Evolutionary conservation across 2,888 invertebrate genomes (phyloP).

Genomic region (Nymphalis urticae): DNA sequence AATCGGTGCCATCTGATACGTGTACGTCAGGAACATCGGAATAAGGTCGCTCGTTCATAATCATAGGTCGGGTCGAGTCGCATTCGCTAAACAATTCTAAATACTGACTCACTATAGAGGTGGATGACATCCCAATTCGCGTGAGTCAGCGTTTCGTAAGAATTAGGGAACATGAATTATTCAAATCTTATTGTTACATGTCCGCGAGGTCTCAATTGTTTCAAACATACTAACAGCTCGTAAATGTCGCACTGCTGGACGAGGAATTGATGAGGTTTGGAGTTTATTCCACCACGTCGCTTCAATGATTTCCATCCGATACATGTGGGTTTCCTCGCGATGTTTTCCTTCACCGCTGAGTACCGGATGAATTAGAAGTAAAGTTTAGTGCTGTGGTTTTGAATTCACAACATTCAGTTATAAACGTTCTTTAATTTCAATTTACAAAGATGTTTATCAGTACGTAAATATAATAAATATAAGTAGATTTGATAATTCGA

Average conservation of each 20-base stretch:
- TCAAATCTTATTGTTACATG: not conserved
- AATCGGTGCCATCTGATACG: constrained; percentile 35
- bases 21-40: constrained; percentile 23
- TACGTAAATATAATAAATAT: not conserved
- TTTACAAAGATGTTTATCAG: too few relatives aligned
- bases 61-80: constrained; percentile 27
- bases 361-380: too few relatives aligned
- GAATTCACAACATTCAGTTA: too few relatives aligned
- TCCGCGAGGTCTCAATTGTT: not conserved
- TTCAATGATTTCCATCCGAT: too few relatives aligned
- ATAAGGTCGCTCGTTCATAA: constrained; percentile 29
- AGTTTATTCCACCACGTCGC: too few relatives aligned
- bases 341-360: too few relatives aligned
- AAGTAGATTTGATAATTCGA: not conserved
- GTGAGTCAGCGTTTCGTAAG: constrained; percentile 3
- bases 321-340: too few relatives aligned
- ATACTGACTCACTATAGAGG: constrained; percentile 25
- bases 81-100: constrained; percentile 22
- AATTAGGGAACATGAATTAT: constrained; percentile 5
- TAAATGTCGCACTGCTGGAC: too few relatives aligned
- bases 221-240: not conserved
- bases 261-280: too few relatives aligned
- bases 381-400: too few relatives aligned
- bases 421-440: too few relatives aligned
- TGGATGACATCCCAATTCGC: constrained; percentile 14